Evolutionary conservation across 2,888 invertebrate genomes (phyloP).

Genomic region (Agrochola litura): DNA sequence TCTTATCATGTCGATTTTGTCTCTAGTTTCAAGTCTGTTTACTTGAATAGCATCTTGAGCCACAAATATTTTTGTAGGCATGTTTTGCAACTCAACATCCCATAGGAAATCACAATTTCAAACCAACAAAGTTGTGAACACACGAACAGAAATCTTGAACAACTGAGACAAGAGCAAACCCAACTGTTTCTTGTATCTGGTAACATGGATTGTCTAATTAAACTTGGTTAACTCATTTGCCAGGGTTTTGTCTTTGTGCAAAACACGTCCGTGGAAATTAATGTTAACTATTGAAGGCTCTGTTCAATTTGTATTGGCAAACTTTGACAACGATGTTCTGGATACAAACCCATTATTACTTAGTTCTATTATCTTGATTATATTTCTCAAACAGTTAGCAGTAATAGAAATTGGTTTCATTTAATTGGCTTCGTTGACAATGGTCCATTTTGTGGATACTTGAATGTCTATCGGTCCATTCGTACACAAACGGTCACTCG

Average conservation of each 20-base stretch:
- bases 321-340: constrained; percentile 48
- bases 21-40: background rate
- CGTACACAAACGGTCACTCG: constrained; percentile 29
- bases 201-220: constrained; percentile 61
- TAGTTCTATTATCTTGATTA: constrained; percentile 25
- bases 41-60: background rate
- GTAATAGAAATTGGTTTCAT: constrained; percentile 38
- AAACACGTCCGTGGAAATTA: constrained; percentile 56
- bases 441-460: constrained; percentile 8
- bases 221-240: constrained; percentile 65
- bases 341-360: constrained; percentile 31
- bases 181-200: constrained; percentile 61
- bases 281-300: constrained; percentile 51
- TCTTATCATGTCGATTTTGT: background rate
- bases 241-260: constrained; percentile 60
- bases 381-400: constrained; percentile 13
- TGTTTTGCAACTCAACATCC: constrained; percentile 6
- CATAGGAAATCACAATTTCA: constrained; percentile 47
- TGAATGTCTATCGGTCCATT: constrained; percentile 11
- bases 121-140: constrained; percentile 45
- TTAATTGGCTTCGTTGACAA: constrained; percentile 35
- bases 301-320: constrained; percentile 57
- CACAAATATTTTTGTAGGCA: constrained; percentile 8
- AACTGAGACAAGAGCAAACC: constrained; percentile 40
- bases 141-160: constrained; percentile 50